Conservation (phyloP, 2,797 vertebrate genomes). For the Amniataba percoides region DNA sequence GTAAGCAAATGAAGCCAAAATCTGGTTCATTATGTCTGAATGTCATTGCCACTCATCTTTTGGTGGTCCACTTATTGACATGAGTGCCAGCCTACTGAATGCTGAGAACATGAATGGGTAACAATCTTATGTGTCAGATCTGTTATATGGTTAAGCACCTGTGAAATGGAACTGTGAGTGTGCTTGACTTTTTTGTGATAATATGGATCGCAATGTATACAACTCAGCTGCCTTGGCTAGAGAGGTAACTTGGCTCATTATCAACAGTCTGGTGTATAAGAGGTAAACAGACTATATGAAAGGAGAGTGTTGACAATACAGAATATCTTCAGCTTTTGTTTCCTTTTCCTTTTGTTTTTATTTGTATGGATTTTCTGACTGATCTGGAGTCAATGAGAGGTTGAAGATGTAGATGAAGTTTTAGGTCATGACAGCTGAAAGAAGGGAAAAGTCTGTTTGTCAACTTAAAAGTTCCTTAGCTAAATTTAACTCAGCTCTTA, state of each 20-base stretch:
- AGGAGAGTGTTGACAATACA: slow-evolving; percentile 9
- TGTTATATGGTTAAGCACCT: slow-evolving; percentile 14
- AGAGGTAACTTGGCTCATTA: slow-evolving; percentile 37
- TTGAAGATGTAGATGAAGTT: slow-evolving; percentile 1
- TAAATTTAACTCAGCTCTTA: neutral
- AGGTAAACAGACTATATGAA: slow-evolving; percentile 40
- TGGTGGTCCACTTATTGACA: neutral
- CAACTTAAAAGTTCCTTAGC: neutral
- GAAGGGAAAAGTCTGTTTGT: neutral
- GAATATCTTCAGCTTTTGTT: slow-evolving; percentile 33
- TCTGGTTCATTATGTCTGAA: neutral
- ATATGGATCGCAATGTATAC: slow-evolving; percentile 31
- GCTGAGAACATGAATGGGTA: slow-evolving; percentile 1
- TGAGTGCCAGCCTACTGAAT: neutral
- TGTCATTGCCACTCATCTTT: neutral
- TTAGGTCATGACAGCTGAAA: slow-evolving; percentile 1
- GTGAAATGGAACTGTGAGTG: slow-evolving; percentile 7
- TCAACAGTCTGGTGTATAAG: slow-evolving; percentile 36
- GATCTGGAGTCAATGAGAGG: slow-evolving; percentile 22
- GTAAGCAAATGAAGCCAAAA: neutral
- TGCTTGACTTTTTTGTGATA: slow-evolving; percentile 16
- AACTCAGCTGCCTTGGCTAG: slow-evolving; percentile 33
- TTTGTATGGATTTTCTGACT: slow-evolving; percentile 24
- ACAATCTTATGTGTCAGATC: neutral
- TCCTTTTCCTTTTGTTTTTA: slow-evolving; percentile 13